A percentile compares a stretch with the other conserved stretches of the same genome.
These are phyloP conservation scores for Drosophila repleta DNA, from an alignment of 1,140 invertebrate species.

Conservation along the genomic window DNA sequence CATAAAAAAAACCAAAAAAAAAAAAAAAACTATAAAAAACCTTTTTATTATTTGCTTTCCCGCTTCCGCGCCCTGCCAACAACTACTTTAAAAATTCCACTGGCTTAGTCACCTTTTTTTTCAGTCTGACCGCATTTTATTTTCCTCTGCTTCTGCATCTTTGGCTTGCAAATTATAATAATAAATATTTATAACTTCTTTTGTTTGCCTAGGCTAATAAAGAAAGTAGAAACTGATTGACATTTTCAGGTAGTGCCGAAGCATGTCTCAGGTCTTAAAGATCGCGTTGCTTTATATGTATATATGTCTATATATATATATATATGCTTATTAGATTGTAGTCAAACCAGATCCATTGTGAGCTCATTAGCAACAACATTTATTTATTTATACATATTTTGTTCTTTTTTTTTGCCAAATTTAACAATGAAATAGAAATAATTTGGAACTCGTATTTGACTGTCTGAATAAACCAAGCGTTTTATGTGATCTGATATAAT, in stretches of 20 bases:
- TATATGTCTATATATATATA: constrained; percentile 9
- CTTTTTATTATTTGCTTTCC: constrained; percentile 4
- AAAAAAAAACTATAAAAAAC: constrained; percentile 12
- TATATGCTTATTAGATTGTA: constrained; percentile 55
- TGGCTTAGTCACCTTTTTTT: constrained; percentile 57
- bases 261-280: constrained; percentile 1
- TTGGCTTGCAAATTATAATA: constrained; percentile 44
- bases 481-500: too few relatives aligned
- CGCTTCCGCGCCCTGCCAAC: constrained; percentile 21
- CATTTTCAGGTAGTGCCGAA: constrained; percentile 5
- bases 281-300: background rate
- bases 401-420: background rate
- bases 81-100: constrained; percentile 51
- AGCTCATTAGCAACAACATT: constrained; percentile 36
- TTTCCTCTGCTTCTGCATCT: constrained; percentile 17
- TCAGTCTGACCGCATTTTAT: constrained; percentile 56
- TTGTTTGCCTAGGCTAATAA: constrained; percentile 45
- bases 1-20: constrained; percentile 2
- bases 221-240: constrained; percentile 65
- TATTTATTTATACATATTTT: constrained; percentile 6
- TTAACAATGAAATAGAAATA: background rate
- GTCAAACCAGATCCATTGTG: constrained; percentile 60
- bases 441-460: constrained; percentile 4
- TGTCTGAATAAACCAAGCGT: background rate
- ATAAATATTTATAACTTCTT: constrained; percentile 65